A percentile compares a stretch with the other conserved stretches of the same genome.
phyloP scores from a whole-genome alignment of 2,888 invertebrate species.

The Julus scanicus region DNA sequence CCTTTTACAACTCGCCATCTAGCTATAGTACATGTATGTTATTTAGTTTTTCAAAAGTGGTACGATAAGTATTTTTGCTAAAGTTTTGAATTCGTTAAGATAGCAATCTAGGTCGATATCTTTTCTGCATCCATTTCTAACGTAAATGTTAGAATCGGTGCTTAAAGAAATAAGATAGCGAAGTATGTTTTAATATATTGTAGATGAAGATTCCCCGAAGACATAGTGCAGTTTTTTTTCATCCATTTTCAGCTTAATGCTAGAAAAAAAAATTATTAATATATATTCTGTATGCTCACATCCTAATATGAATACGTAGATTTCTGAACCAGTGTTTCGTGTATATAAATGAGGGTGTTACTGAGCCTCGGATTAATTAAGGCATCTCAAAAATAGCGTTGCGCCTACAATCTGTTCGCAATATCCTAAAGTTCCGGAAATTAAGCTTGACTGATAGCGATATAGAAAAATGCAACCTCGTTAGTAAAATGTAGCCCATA shows the following conservation, averaged over 20 bases:
- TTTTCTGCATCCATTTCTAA: not conserved
- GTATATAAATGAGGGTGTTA: slow-evolving; percentile 30
- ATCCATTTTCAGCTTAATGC: not conserved
- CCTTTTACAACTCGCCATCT: not conserved
- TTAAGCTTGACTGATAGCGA: slow-evolving; percentile 42
- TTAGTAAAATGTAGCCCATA: not conserved
- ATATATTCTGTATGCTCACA: not conserved
- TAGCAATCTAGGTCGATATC: not conserved
- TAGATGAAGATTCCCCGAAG: not conserved
- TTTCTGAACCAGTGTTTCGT: slow-evolving; percentile 23
- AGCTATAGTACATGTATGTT: not conserved
- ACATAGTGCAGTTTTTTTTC: not conserved
- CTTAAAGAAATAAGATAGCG: not conserved
- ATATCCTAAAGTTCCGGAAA: slow-evolving; percentile 42
- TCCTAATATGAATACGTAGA: not conserved
- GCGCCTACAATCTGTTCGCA: slow-evolving; percentile 32
- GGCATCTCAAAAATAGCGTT: not conserved
- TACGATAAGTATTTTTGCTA: not conserved
- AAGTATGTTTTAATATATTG: not conserved
- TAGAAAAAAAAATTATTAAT: not conserved
- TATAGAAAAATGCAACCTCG: slow-evolving; percentile 26
- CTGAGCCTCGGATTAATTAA: slow-evolving; percentile 35
- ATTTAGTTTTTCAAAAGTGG: not conserved
- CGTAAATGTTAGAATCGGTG: not conserved
- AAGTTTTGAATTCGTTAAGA: not conserved